Percentiles rank a stretch among this genome's conserved stretches.
phyloP scores from a whole-genome alignment of 2,797 vertebrate genomes.

The Aldrovandia affinis region DNA sequence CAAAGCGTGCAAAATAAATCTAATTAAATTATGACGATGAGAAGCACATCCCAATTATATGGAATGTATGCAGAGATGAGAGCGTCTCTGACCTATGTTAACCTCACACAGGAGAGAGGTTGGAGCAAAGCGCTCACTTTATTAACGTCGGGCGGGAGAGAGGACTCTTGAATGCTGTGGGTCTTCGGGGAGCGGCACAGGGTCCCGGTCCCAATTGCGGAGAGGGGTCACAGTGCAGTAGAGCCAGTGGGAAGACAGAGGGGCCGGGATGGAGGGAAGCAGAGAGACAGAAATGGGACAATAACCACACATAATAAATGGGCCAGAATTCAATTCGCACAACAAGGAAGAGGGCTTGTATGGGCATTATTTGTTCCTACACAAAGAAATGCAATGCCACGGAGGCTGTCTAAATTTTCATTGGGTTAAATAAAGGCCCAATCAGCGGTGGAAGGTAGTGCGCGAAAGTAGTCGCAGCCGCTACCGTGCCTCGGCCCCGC shows the following conservation, averaged over 20 bases:
- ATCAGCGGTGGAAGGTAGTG: neutral
- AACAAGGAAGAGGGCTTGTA: neutral
- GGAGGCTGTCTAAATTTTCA: neutral
- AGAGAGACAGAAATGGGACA: conserved; percentile 20
- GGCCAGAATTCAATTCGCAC: conserved; percentile 3
- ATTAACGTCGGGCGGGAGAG: conserved; percentile 39
- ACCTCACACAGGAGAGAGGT: conserved; percentile 48
- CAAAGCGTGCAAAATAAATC: conserved; percentile 52
- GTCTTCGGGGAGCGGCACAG: neutral
- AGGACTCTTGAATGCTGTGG: neutral
- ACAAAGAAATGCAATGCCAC: neutral
- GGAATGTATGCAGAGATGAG: conserved; percentile 70
- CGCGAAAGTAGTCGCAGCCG: neutral
- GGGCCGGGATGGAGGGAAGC: conserved; percentile 45
- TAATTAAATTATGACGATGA: conserved; percentile 68
- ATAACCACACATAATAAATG: conserved; percentile 4
- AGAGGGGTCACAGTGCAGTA: neutral
- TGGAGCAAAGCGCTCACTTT: conserved; percentile 47
- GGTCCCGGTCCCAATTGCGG: neutral
- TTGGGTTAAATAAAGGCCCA: neutral
- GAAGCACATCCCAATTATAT: conserved; percentile 70
- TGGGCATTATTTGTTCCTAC: neutral
- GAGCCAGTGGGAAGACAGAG: neutral
- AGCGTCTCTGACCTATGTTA: conserved; percentile 51
- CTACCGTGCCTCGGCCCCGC: neutral